A percentile compares a stretch with the other conserved stretches of the same genome.
Evolutionary conservation across 2,113 vertebrate genomes (phyloP).

Genomic region (Sciurus niger): DNA sequence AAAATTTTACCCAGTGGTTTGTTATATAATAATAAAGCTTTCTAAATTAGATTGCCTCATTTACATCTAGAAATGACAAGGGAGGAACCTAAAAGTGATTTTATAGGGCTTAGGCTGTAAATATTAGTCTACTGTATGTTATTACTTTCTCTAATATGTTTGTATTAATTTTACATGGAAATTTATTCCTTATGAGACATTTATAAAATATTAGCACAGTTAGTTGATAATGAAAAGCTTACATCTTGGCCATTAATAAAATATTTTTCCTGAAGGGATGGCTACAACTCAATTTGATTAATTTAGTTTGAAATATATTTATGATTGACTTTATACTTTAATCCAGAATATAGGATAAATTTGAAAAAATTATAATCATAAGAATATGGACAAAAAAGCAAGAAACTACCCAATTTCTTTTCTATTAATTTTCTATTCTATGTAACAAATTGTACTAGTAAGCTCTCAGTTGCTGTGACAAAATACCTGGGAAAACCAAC

Average conservation of each 20-base stretch:
- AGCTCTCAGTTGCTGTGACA: no score
- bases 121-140: conserved; percentile 41
- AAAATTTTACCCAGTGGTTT: conserved; percentile 3
- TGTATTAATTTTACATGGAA: conserved; percentile 79
- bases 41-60: conserved; percentile 69
- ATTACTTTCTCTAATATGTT: conserved; percentile 75
- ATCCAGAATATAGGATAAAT: not conserved
- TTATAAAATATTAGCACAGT: not conserved
- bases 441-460: not conserved
- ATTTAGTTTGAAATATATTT: not conserved
- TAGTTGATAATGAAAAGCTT: not conserved
- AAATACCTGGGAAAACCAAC: no score
- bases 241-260: not conserved
- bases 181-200: conserved; percentile 67
- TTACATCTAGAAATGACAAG: conserved; percentile 82
- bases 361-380: not conserved
- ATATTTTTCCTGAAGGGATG: not conserved
- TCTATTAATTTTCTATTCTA: not conserved
- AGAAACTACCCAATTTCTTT: not conserved
- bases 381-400: not conserved
- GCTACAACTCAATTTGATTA: not conserved
- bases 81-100: conserved; percentile 54
- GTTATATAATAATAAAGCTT: not conserved
- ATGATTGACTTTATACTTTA: not conserved
- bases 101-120: not conserved